These are phyloP conservation scores for Agrochola lota DNA, from an alignment of 2,888 invertebrate species.

Conservation along the genomic window DNA sequence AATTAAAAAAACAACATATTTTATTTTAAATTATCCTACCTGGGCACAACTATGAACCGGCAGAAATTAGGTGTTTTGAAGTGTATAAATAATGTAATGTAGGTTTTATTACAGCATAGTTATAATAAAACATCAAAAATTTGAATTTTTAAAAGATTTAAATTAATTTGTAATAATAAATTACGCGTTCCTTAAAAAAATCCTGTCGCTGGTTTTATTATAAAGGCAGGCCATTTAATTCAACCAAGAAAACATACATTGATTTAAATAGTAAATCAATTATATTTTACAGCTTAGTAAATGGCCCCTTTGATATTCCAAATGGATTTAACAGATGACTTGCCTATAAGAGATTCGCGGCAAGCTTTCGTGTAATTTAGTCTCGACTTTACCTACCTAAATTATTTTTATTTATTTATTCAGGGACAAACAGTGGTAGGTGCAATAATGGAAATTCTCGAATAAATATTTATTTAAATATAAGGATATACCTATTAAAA, in stretches of 20 bases:
- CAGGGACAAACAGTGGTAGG: not conserved
- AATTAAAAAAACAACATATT: too few relatives aligned
- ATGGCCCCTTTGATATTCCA: slow-evolving; percentile 5
- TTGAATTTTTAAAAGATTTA: not conserved
- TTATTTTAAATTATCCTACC: too few relatives aligned
- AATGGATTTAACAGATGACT: slow-evolving; percentile 17
- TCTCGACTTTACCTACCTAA: not conserved
- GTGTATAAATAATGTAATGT: not conserved
- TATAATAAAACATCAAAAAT: not conserved
- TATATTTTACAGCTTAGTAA: not conserved
- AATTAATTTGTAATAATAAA: not conserved
- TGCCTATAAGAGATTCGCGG: not conserved
- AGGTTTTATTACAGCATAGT: not conserved
- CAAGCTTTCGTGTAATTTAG: not conserved
- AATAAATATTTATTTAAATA: too few relatives aligned
- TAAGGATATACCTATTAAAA: too few relatives aligned
- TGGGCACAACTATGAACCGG: too few relatives aligned
- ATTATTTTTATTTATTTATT: not conserved
- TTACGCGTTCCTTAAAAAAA: not conserved
- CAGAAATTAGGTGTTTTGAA: not conserved
- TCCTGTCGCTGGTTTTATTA: not conserved
- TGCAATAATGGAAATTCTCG: too few relatives aligned
- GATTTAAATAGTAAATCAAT: not conserved
- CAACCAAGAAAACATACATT: not conserved
- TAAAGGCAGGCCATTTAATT: not conserved